phyloP scores from a whole-genome alignment of 2,113 vertebrate species.

The Gopherus flavomarginatus region DNA sequence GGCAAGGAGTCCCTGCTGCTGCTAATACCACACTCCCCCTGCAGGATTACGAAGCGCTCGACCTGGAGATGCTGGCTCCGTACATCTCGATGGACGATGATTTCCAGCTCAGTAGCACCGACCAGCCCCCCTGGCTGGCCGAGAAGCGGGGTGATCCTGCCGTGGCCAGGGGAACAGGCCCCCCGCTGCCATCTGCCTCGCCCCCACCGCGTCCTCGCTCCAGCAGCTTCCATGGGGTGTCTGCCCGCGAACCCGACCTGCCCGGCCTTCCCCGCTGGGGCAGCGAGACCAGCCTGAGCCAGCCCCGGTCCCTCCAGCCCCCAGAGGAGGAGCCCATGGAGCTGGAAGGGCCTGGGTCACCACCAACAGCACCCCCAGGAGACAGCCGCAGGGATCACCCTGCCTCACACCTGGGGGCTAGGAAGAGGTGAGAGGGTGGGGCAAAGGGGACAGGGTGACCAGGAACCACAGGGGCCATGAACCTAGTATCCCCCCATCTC shows the following conservation, averaged over 20 bases:
- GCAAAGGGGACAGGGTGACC: accelerated
- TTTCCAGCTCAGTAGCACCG: slow-evolving; percentile 86
- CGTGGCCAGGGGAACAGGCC: background rate
- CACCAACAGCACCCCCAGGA: background rate
- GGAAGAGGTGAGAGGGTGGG: slow-evolving; percentile 49
- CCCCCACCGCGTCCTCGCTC: slow-evolving; percentile 42
- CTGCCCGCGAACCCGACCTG: slow-evolving; percentile 6
- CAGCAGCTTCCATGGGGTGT: slow-evolving; percentile 66
- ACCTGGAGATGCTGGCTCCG: slow-evolving; percentile 90
- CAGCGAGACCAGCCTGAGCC: slow-evolving; percentile 65
- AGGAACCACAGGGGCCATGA: background rate
- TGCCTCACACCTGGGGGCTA: slow-evolving; percentile 4
- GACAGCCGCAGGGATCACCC: background rate
- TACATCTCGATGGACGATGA: slow-evolving; percentile 96
- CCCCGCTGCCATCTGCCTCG: background rate
- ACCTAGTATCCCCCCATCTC: background rate
- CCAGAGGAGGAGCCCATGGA: background rate
- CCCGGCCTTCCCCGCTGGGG: slow-evolving; percentile 66
- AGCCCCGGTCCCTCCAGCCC: slow-evolving; percentile 3
- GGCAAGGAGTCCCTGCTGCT: too few relatives aligned
- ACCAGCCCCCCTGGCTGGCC: slow-evolving; percentile 29
- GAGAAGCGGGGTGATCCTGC: background rate
- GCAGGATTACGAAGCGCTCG: slow-evolving; percentile 74
- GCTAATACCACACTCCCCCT: background rate
- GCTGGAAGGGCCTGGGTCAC: background rate